These are phyloP conservation scores for Tillus elongatus DNA, from an alignment of 2,888 invertebrate species.

Conservation along the genomic window DNA sequence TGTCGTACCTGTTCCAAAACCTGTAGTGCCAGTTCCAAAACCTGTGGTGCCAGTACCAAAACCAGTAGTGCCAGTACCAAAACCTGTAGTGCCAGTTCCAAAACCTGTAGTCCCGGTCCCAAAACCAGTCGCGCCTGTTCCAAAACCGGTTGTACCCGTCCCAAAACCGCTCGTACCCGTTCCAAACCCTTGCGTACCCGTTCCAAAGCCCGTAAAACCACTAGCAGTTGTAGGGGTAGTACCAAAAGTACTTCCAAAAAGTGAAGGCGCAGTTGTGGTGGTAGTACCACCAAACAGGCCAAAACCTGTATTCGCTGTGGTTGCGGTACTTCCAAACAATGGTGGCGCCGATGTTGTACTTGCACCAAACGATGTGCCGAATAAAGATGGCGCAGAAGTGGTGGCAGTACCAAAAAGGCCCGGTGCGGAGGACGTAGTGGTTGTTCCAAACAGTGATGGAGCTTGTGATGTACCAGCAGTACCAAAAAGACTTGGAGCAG, in stretches of 20 bases:
- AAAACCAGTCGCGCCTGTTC: slow-evolving; percentile 15
- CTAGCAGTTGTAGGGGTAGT: slow-evolving; percentile 25
- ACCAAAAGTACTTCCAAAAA: slow-evolving; percentile 39
- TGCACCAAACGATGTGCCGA: slow-evolving; percentile 20
- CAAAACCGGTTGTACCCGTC: slow-evolving; percentile 24
- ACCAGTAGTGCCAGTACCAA: slow-evolving; percentile 30
- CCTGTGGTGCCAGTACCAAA: too few species aligned
- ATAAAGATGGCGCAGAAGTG: slow-evolving; percentile 24
- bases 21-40: slow-evolving; percentile 1
- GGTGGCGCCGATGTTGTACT: slow-evolving; percentile 11
- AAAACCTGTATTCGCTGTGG: slow-evolving; percentile 7
- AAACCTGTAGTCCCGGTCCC: background rate
- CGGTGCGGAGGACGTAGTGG: slow-evolving; percentile 24
- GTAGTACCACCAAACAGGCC: slow-evolving; percentile 31
- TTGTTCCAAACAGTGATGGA: slow-evolving; percentile 32
- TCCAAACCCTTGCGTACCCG: slow-evolving; percentile 34
- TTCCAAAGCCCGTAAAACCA: slow-evolving; percentile 26
- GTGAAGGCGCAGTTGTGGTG: slow-evolving; percentile 32
- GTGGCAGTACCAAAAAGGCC: slow-evolving; percentile 42
- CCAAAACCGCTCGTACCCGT: slow-evolving; percentile 42
- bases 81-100: background rate
- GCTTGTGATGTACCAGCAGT: slow-evolving; percentile 39
- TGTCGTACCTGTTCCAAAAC: slow-evolving; percentile 35
- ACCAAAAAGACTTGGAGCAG: slow-evolving; percentile 50
- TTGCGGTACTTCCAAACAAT: slow-evolving; percentile 1